These are phyloP conservation scores for Microcebus jonahi DNA, from an alignment of 2,113 vertebrate species.

Conservation along the genomic window DNA sequence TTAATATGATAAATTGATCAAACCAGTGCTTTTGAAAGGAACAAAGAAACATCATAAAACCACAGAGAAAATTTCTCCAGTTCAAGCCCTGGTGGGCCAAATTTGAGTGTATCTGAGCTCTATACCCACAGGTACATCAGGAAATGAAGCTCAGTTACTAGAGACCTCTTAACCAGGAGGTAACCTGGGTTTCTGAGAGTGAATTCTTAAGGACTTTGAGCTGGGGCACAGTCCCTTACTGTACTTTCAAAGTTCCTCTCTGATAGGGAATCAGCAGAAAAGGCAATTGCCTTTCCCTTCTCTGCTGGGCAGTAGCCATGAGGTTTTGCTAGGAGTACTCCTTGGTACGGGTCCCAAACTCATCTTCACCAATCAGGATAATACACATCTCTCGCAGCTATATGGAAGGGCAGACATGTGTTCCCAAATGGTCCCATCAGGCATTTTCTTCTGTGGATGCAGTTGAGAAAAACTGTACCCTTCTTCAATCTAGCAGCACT, in stretches of 20 bases:
- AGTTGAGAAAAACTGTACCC: background rate
- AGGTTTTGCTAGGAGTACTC: background rate
- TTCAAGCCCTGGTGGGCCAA: background rate
- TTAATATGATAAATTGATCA: background rate
- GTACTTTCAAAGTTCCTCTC: background rate
- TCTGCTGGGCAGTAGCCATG: background rate
- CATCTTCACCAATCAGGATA: background rate
- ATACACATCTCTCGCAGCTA: background rate
- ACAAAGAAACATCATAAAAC: background rate
- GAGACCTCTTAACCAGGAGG: background rate
- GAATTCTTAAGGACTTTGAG: background rate
- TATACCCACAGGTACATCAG: background rate
- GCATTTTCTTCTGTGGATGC: background rate
- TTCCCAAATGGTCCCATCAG: background rate
- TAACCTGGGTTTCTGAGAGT: background rate
- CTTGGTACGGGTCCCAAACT: background rate
- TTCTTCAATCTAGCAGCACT: background rate
- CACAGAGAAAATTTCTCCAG: background rate
- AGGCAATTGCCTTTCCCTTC: background rate
- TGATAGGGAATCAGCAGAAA: background rate
- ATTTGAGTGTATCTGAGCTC: background rate
- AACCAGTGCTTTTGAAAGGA: background rate
- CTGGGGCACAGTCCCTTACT: background rate
- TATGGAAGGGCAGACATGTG: background rate
- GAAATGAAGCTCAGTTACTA: background rate